These are phyloP conservation scores for Drosophila subsilvestris DNA, from an alignment of 2,888 invertebrate genomes.

Conservation along the genomic window DNA sequence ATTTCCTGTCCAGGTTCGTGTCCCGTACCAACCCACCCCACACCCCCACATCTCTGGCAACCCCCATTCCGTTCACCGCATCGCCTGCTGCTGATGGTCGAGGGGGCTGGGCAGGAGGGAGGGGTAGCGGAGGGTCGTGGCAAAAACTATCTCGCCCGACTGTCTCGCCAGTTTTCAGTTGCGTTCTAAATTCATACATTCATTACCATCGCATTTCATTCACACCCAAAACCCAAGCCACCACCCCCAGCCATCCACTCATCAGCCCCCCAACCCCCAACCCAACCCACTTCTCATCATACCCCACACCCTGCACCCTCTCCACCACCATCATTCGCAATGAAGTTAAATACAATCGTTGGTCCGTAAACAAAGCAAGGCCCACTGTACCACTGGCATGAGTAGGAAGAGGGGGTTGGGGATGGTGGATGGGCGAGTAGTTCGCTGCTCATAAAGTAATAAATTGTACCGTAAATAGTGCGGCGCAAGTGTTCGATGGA, in stretches of 20 bases:
- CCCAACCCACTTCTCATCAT: no score
- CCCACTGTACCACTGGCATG: constrained; percentile 23
- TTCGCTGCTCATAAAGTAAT: constrained; percentile 80
- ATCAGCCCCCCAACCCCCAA: background rate
- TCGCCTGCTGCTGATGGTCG: constrained; percentile 33
- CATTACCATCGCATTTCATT: constrained; percentile 80
- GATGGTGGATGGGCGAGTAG: constrained; percentile 33
- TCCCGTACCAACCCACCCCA: background rate
- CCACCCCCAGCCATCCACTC: background rate
- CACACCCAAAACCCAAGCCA: constrained; percentile 33
- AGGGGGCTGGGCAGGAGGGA: background rate
- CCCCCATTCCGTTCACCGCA: constrained; percentile 27
- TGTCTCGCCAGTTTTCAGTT: constrained; percentile 78
- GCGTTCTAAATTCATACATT: constrained; percentile 82
- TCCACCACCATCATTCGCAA: constrained; percentile 7
- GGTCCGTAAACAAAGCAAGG: constrained; percentile 71
- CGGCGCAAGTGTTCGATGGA: constrained; percentile 65
- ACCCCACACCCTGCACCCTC: no score
- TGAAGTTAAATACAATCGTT: constrained; percentile 79
- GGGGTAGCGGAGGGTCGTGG: constrained; percentile 5
- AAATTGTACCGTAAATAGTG: constrained; percentile 81
- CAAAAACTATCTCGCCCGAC: constrained; percentile 78
- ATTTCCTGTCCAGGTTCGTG: constrained; percentile 65
- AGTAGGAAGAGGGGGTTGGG: background rate
- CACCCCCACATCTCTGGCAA: background rate